Base-by-base conservation (phyloP, 2,113 vertebrate genomes). In the Corythornis madagascariensis region DNA sequence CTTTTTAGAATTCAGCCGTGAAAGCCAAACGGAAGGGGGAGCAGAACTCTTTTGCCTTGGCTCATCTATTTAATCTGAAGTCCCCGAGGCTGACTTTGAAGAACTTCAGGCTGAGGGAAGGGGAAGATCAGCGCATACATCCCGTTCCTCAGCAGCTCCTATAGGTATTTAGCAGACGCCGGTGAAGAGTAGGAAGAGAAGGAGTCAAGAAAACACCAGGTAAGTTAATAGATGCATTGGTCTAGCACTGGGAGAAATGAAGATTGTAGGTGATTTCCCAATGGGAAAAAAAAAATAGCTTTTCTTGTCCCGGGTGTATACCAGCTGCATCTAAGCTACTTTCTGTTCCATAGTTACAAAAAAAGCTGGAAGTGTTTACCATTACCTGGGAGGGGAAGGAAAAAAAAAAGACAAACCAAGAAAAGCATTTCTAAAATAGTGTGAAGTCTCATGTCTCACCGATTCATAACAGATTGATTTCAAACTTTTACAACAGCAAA, bases 1-100 rank as follows among this genome's bases (percentile, higher is more conserved):
- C 92, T 89, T 86, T 83, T 91, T 63, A 89, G 94, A 97, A 97
- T 63, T 97, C 89, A 97, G 96, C 97, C 97, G 95, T 98, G 97
- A 91, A 97, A 89, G 97, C 97, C 97, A 97, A 96, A 95, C 85
- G 81, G 92, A 94, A 91, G 89, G 88, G 93, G 93, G 95, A 92
- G 93, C 84, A 91, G 92, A 91, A 63, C 76, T 92, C 93, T 87
- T 52, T 78, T 92, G 65, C 89, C 75, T 56, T 86, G 87, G 94
- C 95, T 92, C 90, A 91, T 91, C 96, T 97, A 97, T 97, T 98
- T 97, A 97, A 98, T 78, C 86, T 88, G 78, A 26, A 94, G 92
- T 96, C 95, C 91, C 94, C 8, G 87, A 20, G 91, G 83, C 93
- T 88, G 93, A 29, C 89, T 95, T 92, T 91, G 93, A 94, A 95